Conservation (phyloP, 2,888 invertebrate genomes). For the Spicauda simplicius region DNA sequence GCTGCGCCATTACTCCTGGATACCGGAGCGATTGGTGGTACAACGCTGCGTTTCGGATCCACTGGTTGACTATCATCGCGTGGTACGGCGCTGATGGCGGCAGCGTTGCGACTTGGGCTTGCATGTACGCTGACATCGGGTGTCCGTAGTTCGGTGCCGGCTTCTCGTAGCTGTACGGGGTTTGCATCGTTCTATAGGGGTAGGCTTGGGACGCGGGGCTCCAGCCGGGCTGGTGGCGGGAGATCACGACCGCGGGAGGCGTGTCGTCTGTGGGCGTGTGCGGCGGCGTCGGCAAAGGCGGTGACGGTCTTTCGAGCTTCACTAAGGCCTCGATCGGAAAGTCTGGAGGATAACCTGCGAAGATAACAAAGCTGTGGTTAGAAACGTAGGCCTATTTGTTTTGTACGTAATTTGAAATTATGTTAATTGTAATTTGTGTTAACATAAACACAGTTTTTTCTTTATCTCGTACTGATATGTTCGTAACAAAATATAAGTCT, state of each 20-base stretch:
- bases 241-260: conserved; percentile 77
- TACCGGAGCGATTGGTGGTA: conserved; percentile 86
- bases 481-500: no score
- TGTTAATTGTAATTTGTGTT: no score
- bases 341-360: conserved; percentile 84
- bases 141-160: conserved; percentile 67
- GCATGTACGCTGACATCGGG: conserved; percentile 76
- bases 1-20: conserved; percentile 76
- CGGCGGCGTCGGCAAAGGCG: conserved; percentile 89
- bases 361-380: conserved; percentile 43
- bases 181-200: conserved; percentile 70
- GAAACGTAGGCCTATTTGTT: conserved; percentile 11
- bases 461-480: no score
- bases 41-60: conserved; percentile 89
- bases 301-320: conserved; percentile 85
- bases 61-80: conserved; percentile 89
- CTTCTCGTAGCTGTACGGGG: conserved; percentile 74
- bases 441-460: no score
- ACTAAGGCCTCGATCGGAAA: conserved; percentile 85
- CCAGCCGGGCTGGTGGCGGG: conserved; percentile 72
- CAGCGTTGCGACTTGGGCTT: conserved; percentile 75
- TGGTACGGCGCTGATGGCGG: conserved; percentile 81
- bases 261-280: conserved; percentile 89
- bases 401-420: background rate
- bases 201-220: conserved; percentile 67